Evolutionary conservation across 2,113 vertebrate genomes (phyloP), one percentile per base, ranked within the genome.

Genomic region (Vireo altiloquus): DNA sequence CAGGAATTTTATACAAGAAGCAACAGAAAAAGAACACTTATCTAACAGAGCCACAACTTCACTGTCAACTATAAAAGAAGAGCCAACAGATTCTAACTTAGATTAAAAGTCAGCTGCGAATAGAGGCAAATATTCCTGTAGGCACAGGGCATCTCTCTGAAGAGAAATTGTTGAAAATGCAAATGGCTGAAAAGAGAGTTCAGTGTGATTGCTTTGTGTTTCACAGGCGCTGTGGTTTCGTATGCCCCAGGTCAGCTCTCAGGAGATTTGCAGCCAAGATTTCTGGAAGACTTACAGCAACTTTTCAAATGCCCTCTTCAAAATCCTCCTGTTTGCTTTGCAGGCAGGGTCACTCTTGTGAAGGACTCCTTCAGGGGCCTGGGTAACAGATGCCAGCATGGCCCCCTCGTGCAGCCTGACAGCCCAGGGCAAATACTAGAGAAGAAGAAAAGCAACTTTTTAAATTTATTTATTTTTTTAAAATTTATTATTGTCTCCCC

Each of bases 101-200:
- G 76, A 96, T 89, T 92, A 83, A 92, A 87, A 94, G 72, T 86
- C 93, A 78, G 25, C 72, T 64, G 76, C 0, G 3, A 90, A 81
- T 17, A 92, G 85, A 94, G 88, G 65, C 89, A 84, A 89, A 84
- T 94, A 84, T 56, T 96, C 88, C 94, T 5, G 2, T 68, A 94
- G 88, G 93, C 89, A 49, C 68, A 82, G 65, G 77, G 33, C 76
- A 87, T 65, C 49, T 68, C 88, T 96, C 93, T 87, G 92, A 94
- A 92, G 82, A 91, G 69, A 79, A 85, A 79, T 61, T 65, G 77
- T 95, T 95, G 89, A 95, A 89, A 93, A 97, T 93, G 93, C 90
- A 97, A 86, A 94, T 94, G 61, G 40, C 68, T 93, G 64, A 47
- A 47, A 31, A 47, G 80, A 52, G 82, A 82, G 76, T 89, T 90